Evolutionary conservation across 2,113 vertebrate species (phyloP).

Genomic region (Onychostruthus taczanowskii): DNA sequence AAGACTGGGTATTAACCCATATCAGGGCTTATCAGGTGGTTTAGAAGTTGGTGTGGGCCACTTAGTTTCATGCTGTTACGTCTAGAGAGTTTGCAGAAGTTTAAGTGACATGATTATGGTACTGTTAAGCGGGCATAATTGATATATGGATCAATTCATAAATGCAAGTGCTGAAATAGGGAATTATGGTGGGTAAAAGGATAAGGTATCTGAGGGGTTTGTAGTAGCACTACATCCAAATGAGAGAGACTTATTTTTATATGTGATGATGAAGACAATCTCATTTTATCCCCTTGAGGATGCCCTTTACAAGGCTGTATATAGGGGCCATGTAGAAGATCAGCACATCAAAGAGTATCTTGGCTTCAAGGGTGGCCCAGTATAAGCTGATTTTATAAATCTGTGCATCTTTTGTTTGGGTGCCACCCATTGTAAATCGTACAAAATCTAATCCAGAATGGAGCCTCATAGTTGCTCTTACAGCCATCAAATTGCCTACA

Average conservation of each 20-base stretch:
- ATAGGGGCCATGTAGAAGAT: neutral
- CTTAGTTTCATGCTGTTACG: neutral
- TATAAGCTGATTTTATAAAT: neutral
- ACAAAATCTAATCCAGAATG: neutral
- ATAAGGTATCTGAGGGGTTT: neutral
- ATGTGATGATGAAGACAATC: neutral
- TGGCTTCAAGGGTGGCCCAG: neutral
- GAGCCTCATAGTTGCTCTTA: neutral
- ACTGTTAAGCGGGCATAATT: neutral
- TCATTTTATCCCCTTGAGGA: neutral
- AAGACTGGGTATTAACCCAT: neutral
- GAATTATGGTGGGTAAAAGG: neutral
- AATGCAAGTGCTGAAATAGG: neutral
- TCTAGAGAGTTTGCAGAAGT: neutral
- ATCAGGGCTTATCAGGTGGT: neutral
- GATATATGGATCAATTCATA: neutral
- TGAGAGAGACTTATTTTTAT: neutral
- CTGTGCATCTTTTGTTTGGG: neutral
- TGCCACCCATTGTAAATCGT: neutral
- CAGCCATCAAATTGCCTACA: neutral
- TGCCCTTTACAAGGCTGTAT: neutral
- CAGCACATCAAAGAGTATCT: neutral
- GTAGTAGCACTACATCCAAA: neutral
- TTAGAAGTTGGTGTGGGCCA: neutral
- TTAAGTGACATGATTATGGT: neutral